Percentiles rank a stretch among this genome's conserved stretches.
Conservation (phyloP, 2,888 invertebrate genomes). For the Ophion obscuratus region DNA sequence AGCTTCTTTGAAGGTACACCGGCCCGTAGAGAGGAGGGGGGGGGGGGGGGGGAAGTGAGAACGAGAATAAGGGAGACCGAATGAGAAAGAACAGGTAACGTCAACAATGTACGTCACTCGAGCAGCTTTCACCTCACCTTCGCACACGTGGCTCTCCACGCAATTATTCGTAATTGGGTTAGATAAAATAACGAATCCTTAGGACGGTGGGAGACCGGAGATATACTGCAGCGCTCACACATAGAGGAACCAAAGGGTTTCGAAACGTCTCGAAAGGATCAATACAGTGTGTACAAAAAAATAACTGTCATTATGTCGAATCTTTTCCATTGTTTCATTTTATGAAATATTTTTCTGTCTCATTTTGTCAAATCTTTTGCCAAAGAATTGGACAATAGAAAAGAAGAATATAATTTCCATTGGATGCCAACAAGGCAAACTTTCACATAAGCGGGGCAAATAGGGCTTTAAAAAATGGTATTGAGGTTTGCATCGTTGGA, state of each 20-base stretch:
- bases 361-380: no score
- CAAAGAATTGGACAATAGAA: not conserved
- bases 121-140: slow-evolving; percentile 51
- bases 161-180: slow-evolving; percentile 73
- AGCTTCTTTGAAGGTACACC: slow-evolving; percentile 65
- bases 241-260: no score
- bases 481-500: no score
- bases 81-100: slow-evolving; percentile 48
- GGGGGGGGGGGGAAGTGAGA: slow-evolving; percentile 31
- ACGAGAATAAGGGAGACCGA: slow-evolving; percentile 7
- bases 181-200: slow-evolving; percentile 65
- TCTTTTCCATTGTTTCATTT: no score
- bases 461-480: no score
- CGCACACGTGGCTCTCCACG: slow-evolving; percentile 56
- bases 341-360: no score
- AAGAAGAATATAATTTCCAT: not conserved
- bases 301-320: not conserved
- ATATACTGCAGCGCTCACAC: not conserved
- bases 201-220: slow-evolving; percentile 40
- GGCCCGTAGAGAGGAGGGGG: slow-evolving; percentile 23
- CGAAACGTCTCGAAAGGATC: no score
- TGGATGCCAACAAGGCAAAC: no score
- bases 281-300: no score
- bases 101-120: slow-evolving; percentile 63
- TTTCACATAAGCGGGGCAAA: no score